phyloP scores from a whole-genome alignment of 1,140 invertebrate genomes.

The Drosophila teissieri region DNA sequence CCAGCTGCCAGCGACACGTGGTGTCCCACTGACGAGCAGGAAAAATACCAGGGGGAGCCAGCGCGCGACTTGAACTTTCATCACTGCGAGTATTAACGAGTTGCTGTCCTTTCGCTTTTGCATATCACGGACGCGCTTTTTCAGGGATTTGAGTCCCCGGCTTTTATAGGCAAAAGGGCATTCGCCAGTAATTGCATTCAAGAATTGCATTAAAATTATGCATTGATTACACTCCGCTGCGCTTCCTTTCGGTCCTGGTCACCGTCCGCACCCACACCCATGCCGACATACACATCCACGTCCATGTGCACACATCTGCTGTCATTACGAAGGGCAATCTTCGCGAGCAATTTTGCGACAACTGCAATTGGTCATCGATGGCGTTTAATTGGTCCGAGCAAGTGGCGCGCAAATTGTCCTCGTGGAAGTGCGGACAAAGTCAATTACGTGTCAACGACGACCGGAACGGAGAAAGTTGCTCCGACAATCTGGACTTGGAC shows the following conservation, averaged over 20 bases:
- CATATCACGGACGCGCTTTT: constrained; percentile 34
- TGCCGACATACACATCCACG: background rate
- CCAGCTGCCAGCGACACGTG: constrained; percentile 66
- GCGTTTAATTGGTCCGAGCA: constrained; percentile 73
- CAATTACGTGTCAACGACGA: constrained; percentile 68
- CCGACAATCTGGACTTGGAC: constrained; percentile 27
- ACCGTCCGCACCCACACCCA: background rate
- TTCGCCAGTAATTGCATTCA: constrained; percentile 62
- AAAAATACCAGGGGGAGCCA: constrained; percentile 31
- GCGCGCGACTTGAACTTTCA: constrained; percentile 31
- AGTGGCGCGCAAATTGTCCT: constrained; percentile 62
- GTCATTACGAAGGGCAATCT: constrained; percentile 67
- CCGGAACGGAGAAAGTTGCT: constrained; percentile 41
- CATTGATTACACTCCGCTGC: constrained; percentile 64
- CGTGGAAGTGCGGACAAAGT: constrained; percentile 56
- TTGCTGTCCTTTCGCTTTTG: constrained; percentile 51
- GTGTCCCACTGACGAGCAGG: constrained; percentile 44
- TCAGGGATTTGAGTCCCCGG: constrained; percentile 7
- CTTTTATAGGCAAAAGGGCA: constrained; percentile 62
- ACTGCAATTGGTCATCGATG: constrained; percentile 75
- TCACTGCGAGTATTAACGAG: constrained; percentile 71
- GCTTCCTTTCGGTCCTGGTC: constrained; percentile 6
- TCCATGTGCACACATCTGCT: constrained; percentile 1
- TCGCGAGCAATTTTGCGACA: constrained; percentile 63
- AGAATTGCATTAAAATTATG: constrained; percentile 73